A percentile compares a stretch with the other conserved stretches of the same genome.
Evolutionary conservation across 2,797 vertebrate genomes (phyloP).

Genomic region (Sardinella longiceps): DNA sequence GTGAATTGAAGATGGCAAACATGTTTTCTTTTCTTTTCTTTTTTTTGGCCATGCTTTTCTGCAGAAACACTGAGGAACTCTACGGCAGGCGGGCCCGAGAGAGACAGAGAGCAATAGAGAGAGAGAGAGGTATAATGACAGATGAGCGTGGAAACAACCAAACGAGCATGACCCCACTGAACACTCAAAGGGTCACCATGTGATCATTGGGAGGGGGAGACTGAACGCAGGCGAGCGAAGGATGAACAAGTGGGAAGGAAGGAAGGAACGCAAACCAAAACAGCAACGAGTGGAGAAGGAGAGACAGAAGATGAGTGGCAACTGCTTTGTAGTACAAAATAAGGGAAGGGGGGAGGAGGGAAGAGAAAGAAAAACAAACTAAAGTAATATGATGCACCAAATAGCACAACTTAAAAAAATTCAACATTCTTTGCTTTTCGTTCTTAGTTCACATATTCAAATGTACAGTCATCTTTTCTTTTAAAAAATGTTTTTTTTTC

Average conservation of each 20-base stretch:
- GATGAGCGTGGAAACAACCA: constrained; percentile 34
- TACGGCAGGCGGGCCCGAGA: not conserved
- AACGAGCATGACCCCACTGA: constrained; percentile 35
- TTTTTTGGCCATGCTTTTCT: constrained; percentile 23
- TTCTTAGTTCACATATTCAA: constrained; percentile 65
- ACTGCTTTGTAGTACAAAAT: constrained; percentile 11
- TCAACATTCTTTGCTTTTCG: constrained; percentile 60
- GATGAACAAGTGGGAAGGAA: constrained; percentile 38
- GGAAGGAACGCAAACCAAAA: constrained; percentile 22
- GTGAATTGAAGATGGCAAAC: not conserved
- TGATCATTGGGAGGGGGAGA: not conserved
- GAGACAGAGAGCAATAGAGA: not conserved
- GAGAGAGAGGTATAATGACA: constrained; percentile 52
- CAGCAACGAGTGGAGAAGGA: not conserved
- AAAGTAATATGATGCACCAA: constrained; percentile 60
- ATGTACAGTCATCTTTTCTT: constrained; percentile 54
- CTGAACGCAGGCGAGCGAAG: constrained; percentile 27
- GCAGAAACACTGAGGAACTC: not conserved
- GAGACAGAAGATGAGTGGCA: constrained; percentile 2
- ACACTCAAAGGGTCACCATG: constrained; percentile 44
- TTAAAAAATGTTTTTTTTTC: constrained; percentile 50
- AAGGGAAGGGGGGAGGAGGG: not conserved
- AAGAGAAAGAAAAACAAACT: constrained; percentile 52
- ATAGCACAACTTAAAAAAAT: constrained; percentile 65
- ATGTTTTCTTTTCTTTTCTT: constrained; percentile 15